These are phyloP conservation scores for Temnothorax rugatulus DNA, from an alignment of 2,888 invertebrate genomes.

Conservation along the genomic window DNA sequence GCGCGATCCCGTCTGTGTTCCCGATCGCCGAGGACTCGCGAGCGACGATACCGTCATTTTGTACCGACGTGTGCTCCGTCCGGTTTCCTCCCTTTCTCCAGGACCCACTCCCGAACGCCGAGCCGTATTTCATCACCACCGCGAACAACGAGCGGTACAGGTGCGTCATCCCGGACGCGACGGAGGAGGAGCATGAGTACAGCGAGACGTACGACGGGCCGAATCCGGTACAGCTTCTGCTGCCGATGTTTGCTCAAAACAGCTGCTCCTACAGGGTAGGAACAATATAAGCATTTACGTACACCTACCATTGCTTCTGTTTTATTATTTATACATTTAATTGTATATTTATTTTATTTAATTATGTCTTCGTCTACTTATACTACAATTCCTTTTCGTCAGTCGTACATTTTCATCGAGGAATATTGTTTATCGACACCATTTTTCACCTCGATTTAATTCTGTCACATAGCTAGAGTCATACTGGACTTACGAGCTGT, in stretches of 20 bases:
- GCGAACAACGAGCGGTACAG: constrained; percentile 94
- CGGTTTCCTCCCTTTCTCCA: constrained; percentile 64
- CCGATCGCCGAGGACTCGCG: neutral
- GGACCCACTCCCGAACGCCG: constrained; percentile 85
- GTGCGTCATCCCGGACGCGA: constrained; percentile 92
- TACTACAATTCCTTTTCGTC: neutral
- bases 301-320: too few species aligned
- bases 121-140: constrained; percentile 91
- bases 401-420: neutral
- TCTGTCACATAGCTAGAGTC: constrained; percentile 89
- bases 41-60: neutral
- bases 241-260: constrained; percentile 92
- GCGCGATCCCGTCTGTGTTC: neutral
- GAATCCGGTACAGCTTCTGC: constrained; percentile 92
- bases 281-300: neutral
- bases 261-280: constrained; percentile 93
- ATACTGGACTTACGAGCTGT: constrained; percentile 99
- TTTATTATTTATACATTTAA: too few species aligned
- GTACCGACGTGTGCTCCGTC: neutral
- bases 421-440: too few species aligned
- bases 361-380: neutral
- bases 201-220: constrained; percentile 91
- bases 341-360: too few species aligned
- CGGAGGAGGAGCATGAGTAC: constrained; percentile 87
- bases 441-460: neutral